These are phyloP conservation scores for Theonella swinhoei DNA, from an alignment of 37 sponge, comb jelly and placozoan genomes.

Conservation along the genomic window DNA sequence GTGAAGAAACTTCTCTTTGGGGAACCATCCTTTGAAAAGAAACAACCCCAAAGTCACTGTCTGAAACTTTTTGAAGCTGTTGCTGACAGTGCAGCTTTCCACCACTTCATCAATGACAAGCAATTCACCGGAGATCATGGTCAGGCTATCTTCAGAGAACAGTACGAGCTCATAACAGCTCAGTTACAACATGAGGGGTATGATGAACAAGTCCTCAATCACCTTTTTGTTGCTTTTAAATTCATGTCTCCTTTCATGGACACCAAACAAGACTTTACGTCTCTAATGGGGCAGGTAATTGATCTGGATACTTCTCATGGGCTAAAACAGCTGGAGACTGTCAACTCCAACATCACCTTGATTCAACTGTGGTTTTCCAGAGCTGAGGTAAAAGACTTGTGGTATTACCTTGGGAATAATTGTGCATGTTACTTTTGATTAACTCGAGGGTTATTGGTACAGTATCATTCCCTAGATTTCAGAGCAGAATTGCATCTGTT, in stretches of 20 bases:
- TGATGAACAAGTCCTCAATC: slow-evolving; percentile 73
- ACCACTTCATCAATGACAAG: slow-evolving; percentile 71
- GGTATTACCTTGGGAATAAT: too few relatives aligned
- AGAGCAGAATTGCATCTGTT: too few relatives aligned
- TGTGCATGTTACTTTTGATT: too few relatives aligned
- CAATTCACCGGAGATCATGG: slow-evolving; percentile 56
- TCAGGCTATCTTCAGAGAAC: slow-evolving; percentile 19
- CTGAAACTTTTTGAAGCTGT: slow-evolving; percentile 64
- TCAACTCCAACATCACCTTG: slow-evolving; percentile 78
- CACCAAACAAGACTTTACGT: slow-evolving; percentile 6
- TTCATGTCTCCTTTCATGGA: slow-evolving; percentile 65
- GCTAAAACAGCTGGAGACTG: too few relatives aligned
- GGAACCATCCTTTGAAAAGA: not conserved
- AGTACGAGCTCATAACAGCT: slow-evolving; percentile 55
- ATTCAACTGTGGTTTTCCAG: slow-evolving; percentile 89
- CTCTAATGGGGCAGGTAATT: slow-evolving; percentile 60
- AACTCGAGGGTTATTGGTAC: too few relatives aligned
- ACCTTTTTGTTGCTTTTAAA: slow-evolving; percentile 47
- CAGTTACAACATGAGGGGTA: slow-evolving; percentile 73
- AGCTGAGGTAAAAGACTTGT: too few relatives aligned
- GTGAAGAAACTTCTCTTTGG: slow-evolving; percentile 39
- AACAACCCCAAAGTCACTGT: not conserved
- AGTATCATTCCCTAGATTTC: too few relatives aligned
- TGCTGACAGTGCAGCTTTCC: slow-evolving; percentile 64
- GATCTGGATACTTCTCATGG: too few relatives aligned